Conservation (phyloP, 2,888 invertebrate genomes). For the Ferdinandea cuprea region DNA sequence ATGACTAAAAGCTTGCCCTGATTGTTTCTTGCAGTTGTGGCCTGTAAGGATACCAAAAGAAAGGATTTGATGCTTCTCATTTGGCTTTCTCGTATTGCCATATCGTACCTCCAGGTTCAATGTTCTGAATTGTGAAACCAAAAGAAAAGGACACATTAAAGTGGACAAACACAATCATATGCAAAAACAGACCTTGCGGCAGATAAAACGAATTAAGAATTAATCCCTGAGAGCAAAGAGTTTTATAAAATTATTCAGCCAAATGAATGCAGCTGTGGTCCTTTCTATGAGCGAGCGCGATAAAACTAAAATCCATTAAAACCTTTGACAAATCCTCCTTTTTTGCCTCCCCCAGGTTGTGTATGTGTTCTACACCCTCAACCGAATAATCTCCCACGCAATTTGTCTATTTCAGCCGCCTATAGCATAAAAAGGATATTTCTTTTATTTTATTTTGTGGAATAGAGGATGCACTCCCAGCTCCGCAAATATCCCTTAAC, state of each 20-base stretch:
- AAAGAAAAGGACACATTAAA: neutral
- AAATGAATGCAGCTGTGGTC: neutral
- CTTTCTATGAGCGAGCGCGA: neutral
- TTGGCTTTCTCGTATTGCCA: neutral
- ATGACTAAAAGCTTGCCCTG: no score
- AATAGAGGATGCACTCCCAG: conserved; percentile 28
- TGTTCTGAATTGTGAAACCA: neutral
- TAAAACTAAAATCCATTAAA: conserved; percentile 60
- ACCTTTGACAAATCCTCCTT: conserved; percentile 52
- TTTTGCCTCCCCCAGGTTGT: conserved; percentile 3
- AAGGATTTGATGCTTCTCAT: no score
- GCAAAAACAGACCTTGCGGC: neutral
- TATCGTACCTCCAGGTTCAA: neutral
- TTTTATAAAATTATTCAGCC: conserved; percentile 1
- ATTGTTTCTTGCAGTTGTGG: no score
- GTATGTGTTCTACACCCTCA: conserved; percentile 11
- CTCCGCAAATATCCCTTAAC: conserved; percentile 63
- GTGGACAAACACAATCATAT: neutral
- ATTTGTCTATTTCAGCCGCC: conserved; percentile 60
- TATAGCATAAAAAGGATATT: conserved; percentile 10
- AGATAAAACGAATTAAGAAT: conserved; percentile 31
- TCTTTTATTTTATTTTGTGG: conserved; percentile 14
- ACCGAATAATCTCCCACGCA: conserved; percentile 67
- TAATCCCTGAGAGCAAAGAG: conserved; percentile 18
- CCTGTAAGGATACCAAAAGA: no score